Conservation (phyloP, 2,113 vertebrate genomes). For the Ctenomys sociabilis region DNA sequence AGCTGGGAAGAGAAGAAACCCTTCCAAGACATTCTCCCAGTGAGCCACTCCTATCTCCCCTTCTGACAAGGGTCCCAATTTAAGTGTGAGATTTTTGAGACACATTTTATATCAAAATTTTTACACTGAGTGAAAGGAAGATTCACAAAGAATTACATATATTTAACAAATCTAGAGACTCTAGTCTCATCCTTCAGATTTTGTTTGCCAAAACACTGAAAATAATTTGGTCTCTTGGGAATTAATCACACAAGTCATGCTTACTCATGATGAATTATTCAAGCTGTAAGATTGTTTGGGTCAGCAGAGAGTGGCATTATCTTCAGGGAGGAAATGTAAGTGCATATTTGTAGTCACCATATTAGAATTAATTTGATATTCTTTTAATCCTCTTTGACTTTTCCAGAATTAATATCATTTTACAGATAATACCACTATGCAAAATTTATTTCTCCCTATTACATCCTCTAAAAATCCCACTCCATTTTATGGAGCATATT, state of each 20-base stretch:
- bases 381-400: background rate
- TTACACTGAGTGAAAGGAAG: background rate
- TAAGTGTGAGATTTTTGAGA: background rate
- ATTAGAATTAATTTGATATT: background rate
- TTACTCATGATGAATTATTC: background rate
- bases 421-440: background rate
- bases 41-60: background rate
- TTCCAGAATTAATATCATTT: background rate
- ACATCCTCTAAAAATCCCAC: background rate
- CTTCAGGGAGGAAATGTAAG: background rate
- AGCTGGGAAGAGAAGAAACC: background rate
- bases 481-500: background rate
- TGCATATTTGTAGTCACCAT: background rate
- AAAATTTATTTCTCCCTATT: background rate
- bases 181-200: background rate
- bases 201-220: background rate
- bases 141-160: background rate
- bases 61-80: background rate
- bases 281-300: background rate
- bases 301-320: background rate
- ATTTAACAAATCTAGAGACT: background rate
- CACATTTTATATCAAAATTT: background rate
- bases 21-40: background rate
- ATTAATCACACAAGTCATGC: background rate
- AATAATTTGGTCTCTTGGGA: background rate